A percentile compares a stretch with the other conserved stretches of the same genome.
These are phyloP conservation scores for Syrrhaptes paradoxus DNA, from an alignment of 2,113 vertebrate genomes.

Conservation along the genomic window DNA sequence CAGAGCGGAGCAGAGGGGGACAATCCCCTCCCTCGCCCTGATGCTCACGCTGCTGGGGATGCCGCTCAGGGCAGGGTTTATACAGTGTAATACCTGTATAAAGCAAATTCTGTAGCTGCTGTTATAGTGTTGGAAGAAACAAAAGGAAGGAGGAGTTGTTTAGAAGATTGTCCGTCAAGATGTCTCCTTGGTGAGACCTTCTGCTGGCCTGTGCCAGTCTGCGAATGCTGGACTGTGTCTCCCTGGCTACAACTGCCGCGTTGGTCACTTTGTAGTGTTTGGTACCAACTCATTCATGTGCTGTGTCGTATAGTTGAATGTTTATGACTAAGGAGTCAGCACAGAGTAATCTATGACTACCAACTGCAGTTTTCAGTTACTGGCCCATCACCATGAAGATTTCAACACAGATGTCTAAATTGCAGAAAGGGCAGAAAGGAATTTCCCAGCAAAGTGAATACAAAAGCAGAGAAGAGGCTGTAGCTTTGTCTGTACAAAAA, in stretches of 20 bases:
- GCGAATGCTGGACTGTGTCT: background rate
- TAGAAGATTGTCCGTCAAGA: background rate
- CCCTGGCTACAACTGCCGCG: fast-evolving
- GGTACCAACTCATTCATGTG: fast-evolving
- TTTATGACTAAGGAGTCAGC: background rate
- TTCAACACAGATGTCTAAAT: background rate
- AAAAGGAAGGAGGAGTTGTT: background rate
- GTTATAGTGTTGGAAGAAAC: background rate
- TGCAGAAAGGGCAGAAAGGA: background rate
- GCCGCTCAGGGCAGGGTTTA: background rate
- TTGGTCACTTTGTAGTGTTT: background rate
- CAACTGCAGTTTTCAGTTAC: background rate
- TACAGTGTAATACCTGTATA: background rate
- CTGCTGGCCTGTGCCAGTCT: fast-evolving
- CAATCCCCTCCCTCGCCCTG: too few species aligned
- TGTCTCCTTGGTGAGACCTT: background rate
- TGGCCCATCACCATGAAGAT: background rate
- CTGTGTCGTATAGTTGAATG: background rate
- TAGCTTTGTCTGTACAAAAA: background rate
- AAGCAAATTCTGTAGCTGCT: background rate
- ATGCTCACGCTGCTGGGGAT: too few species aligned
- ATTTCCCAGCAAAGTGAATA: background rate
- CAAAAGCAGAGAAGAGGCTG: background rate
- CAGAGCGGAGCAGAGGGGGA: too few species aligned
- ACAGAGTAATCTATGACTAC: background rate